Base-by-base conservation (phyloP, 30 jellyfish, hydroid and myxozoan species). In the Aurelia coerulea region DNA sequence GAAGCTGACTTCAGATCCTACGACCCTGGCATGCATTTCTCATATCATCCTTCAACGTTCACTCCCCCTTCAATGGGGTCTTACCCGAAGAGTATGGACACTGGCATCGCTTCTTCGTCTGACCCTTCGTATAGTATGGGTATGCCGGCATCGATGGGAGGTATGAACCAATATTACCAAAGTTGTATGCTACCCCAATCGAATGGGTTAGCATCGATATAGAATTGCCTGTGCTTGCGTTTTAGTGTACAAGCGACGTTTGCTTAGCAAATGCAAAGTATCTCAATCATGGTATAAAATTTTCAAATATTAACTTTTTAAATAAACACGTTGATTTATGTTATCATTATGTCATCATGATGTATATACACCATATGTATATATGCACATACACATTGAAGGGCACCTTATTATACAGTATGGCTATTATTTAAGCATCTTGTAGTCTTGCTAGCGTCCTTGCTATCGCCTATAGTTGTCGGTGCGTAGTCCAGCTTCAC, bases 21-120 rank as follows among this genome's bases (percentile, higher is more conserved):
- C 71, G 99, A 95, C 83, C 97, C 99, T 3, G 84, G 87, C 16
- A 95, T 95, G 99, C 99, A 95, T 62, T 95, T 95, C 73, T 96
- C 99, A 9, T 90, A 95, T 67, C 99, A 95, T 53, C 97, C 99
- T 4, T 90, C 97, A 31, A 95, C 97, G 78, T 95, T 90, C 84
- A 86, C 97, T 17, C 98, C 98, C 53, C 93, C 97, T 32, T 82
- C 96, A 19, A 93, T 97, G 87, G 95, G 95, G 64, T 64, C 83
- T 16, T 91, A 91, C 68, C 97, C 97, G 54, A 81, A 80, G 81
- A 80, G 96, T 35, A 94, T 89, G 92, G 99, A 94, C 96, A 68
- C 97, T 73, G 88, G 96, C 70, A 86, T 95, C 16, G 92, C 99
- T 35, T 97, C 95, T 18, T 89, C 97, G 53, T 81, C 97, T 16